Evolutionary conservation across 2,888 invertebrate species (phyloP).

Genomic region (Fabriciana adippe): DNA sequence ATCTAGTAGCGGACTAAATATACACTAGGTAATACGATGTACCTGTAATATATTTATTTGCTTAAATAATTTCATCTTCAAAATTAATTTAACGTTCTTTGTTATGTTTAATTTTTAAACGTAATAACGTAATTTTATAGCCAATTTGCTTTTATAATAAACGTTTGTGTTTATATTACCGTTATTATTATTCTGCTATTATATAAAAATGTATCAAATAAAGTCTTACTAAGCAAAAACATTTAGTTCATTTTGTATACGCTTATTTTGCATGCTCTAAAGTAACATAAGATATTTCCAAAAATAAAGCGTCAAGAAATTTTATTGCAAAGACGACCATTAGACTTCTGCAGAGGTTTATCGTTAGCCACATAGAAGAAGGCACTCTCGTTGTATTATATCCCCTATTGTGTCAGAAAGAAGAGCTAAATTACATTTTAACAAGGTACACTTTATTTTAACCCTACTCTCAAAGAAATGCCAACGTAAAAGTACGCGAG

Average conservation of each 20-base stretch:
- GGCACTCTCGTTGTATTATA: neutral
- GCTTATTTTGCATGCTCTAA: conserved; percentile 6
- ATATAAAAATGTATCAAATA: too few relatives aligned
- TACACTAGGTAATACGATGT: too few relatives aligned
- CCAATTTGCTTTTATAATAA: too few relatives aligned
- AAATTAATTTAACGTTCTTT: too few relatives aligned
- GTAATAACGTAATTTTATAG: too few relatives aligned
- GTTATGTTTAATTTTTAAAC: too few relatives aligned
- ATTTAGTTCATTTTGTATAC: neutral
- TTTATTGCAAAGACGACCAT: conserved; percentile 25
- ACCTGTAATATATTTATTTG: too few relatives aligned
- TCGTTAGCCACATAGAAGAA: conserved; percentile 18
- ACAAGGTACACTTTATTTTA: conserved; percentile 23
- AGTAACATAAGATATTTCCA: conserved; percentile 7
- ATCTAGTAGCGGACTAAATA: too few relatives aligned
- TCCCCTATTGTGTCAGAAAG: neutral
- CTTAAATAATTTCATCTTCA: too few relatives aligned
- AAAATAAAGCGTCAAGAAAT: conserved; percentile 22
- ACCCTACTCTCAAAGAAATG: conserved; percentile 31
- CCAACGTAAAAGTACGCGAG: conserved; percentile 25
- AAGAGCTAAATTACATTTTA: conserved; percentile 14
- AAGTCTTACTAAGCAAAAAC: too few relatives aligned
- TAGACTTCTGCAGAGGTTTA: conserved; percentile 29
- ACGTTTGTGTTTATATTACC: too few relatives aligned
- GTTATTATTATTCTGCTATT: too few relatives aligned